A percentile compares a stretch with the other conserved stretches of the same genome.
Evolutionary conservation across 1,140 invertebrate genomes (phyloP).

Genomic region (Drosophila serrata): DNA sequence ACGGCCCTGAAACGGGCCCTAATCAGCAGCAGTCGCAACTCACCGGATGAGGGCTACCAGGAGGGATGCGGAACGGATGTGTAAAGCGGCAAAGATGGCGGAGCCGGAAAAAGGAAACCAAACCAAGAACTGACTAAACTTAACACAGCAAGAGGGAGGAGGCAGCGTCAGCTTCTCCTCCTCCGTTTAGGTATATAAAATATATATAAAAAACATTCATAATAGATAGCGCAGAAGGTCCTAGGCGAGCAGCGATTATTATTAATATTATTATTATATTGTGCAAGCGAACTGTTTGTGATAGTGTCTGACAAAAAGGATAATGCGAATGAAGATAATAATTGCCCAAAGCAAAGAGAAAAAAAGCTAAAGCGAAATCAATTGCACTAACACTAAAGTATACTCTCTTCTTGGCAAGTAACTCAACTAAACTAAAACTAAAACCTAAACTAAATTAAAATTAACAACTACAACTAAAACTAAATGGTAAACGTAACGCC

Average conservation of each 20-base stretch:
- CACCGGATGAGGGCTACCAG: conserved; percentile 95
- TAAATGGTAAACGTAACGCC: conserved; percentile 21
- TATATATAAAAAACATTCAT: conserved; percentile 32
- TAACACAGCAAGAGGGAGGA: conserved; percentile 33
- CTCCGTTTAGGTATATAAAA: conserved; percentile 15
- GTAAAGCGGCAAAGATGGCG: conserved; percentile 84
- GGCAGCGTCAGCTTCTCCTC: conserved; percentile 7
- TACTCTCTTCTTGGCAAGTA: conserved; percentile 62
- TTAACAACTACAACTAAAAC: conserved; percentile 25
- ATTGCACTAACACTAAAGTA: conserved; percentile 64
- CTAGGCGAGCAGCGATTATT: conserved; percentile 52
- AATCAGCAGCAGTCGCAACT: conserved; percentile 91
- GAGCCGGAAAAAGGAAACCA: conserved; percentile 22
- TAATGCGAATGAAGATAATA: conserved; percentile 78
- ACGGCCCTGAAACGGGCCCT: conserved; percentile 91
- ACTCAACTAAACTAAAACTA: conserved; percentile 32
- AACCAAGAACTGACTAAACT: conserved; percentile 77
- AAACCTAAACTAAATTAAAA: conserved; percentile 13
- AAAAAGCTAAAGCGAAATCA: conserved; percentile 46
- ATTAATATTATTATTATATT: conserved; percentile 8
- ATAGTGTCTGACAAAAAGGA: conserved; percentile 84
- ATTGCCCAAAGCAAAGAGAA: conserved; percentile 49
- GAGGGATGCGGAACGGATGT: conserved; percentile 96
- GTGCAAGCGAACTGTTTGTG: conserved; percentile 77
- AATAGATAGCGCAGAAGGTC: conserved; percentile 52